These are phyloP conservation scores for Parapristionchus giblindavisi DNA, from an alignment of 2,888 invertebrate species.

Conservation along the genomic window DNA sequence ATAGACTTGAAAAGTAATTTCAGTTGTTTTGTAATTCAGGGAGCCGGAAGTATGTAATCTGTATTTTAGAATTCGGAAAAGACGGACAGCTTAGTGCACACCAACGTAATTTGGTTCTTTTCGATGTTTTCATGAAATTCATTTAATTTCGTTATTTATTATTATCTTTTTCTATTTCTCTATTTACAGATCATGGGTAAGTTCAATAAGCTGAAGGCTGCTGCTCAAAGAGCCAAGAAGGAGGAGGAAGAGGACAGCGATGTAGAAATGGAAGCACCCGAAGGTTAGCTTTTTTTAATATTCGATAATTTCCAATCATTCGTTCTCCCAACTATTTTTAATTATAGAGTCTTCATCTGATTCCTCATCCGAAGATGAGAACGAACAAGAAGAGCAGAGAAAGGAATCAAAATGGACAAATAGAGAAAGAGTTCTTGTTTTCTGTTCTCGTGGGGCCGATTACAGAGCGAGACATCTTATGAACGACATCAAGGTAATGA, in stretches of 20 bases:
- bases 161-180: background rate
- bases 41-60: background rate
- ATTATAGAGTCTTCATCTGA: slow-evolving; percentile 35
- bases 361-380: slow-evolving; percentile 30
- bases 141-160: background rate
- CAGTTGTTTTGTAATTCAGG: background rate
- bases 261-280: slow-evolving; percentile 23
- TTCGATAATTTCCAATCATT: background rate
- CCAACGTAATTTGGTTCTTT: background rate
- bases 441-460: slow-evolving; percentile 92
- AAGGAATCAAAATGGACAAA: slow-evolving; percentile 88
- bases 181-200: slow-evolving; percentile 47
- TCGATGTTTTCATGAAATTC: background rate
- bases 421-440: slow-evolving; percentile 88
- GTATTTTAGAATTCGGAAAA: background rate
- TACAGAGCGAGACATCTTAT: slow-evolving; percentile 92
- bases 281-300: background rate
- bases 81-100: background rate
- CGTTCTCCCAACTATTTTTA: background rate
- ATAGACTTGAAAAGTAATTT: too few relatives aligned
- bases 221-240: slow-evolving; percentile 38
- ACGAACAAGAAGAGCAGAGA: slow-evolving; percentile 9
- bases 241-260: slow-evolving; percentile 36
- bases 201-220: slow-evolving; percentile 49
- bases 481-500: slow-evolving; percentile 80